These are phyloP conservation scores for Willowsia nigromaculata DNA, from an alignment of 2,888 invertebrate genomes.

Conservation along the genomic window DNA sequence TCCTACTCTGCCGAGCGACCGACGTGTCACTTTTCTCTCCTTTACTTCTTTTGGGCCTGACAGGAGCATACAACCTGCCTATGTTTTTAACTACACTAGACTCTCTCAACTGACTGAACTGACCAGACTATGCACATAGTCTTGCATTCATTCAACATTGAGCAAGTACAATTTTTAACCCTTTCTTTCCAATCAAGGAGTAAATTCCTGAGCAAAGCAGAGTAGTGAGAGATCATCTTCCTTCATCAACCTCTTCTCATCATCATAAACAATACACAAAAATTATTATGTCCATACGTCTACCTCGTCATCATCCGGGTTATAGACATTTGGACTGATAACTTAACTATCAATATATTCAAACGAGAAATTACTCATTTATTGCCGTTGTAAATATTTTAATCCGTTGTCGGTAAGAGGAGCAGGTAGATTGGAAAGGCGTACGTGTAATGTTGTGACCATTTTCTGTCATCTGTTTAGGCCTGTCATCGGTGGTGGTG, in stretches of 20 bases:
- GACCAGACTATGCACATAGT: too few relatives aligned
- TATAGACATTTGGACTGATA: neutral
- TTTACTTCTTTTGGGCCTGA: conserved; percentile 8
- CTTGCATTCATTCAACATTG: too few relatives aligned
- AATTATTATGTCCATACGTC: conserved; percentile 18
- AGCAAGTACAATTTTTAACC: too few relatives aligned
- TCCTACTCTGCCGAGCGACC: conserved; percentile 35
- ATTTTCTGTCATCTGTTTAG: conserved; percentile 12
- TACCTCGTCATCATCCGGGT: conserved; percentile 10
- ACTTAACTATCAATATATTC: too few relatives aligned
- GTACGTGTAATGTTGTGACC: conserved; percentile 2
- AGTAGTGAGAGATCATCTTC: neutral
- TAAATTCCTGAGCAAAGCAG: too few relatives aligned
- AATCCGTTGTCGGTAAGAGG: neutral
- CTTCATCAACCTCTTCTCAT: neutral
- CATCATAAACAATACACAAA: neutral
- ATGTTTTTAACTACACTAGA: too few relatives aligned
- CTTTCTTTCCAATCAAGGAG: too few relatives aligned
- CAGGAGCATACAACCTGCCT: neutral
- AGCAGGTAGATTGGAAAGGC: neutral
- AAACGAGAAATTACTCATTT: too few relatives aligned
- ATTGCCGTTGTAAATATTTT: neutral
- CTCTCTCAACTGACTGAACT: too few relatives aligned
- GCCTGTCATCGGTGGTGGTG: neutral
- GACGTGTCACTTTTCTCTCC: conserved; percentile 64